phyloP scores from a whole-genome alignment of 53 echinoderm and acorn worm species.

The Apostichopus leukothele region DNA sequence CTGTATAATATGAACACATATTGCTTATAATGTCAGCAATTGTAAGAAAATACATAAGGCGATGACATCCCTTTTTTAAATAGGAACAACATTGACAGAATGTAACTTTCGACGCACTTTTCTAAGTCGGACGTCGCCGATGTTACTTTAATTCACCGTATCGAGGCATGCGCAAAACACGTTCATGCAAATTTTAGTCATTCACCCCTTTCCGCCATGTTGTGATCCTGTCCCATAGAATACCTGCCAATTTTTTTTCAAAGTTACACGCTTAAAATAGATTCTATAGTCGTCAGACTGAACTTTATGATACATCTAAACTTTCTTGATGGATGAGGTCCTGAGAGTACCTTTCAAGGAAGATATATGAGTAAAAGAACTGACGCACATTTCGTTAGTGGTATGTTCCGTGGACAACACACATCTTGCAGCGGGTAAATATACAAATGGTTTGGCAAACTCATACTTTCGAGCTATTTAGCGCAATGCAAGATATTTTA shows the following conservation, averaged over 20 bases:
- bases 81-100: too few relatives aligned
- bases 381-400: slow-evolving; percentile 2
- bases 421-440: not conserved
- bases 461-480: not conserved
- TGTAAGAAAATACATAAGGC: not conserved
- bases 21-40: not conserved
- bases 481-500: not conserved
- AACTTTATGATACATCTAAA: not conserved
- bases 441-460: not conserved
- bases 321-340: not conserved
- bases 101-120: not conserved
- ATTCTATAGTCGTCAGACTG: not conserved
- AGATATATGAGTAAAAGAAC: not conserved
- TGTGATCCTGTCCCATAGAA: slow-evolving; percentile 22
- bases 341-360: not conserved
- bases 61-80: too few relatives aligned
- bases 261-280: not conserved
- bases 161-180: slow-evolving; percentile 1
- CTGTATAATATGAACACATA: not conserved
- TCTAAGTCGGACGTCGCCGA: not conserved
- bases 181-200: slow-evolving; percentile 18
- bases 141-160: not conserved
- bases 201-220: slow-evolving; percentile 41
- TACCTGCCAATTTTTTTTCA: not conserved
- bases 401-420: slow-evolving; percentile 39